A percentile compares a stretch with the other conserved stretches of the same genome.
Evolutionary conservation across 2,113 vertebrate genomes (phyloP).

Genomic region (Cyanoramphus novaezelandiae): DNA sequence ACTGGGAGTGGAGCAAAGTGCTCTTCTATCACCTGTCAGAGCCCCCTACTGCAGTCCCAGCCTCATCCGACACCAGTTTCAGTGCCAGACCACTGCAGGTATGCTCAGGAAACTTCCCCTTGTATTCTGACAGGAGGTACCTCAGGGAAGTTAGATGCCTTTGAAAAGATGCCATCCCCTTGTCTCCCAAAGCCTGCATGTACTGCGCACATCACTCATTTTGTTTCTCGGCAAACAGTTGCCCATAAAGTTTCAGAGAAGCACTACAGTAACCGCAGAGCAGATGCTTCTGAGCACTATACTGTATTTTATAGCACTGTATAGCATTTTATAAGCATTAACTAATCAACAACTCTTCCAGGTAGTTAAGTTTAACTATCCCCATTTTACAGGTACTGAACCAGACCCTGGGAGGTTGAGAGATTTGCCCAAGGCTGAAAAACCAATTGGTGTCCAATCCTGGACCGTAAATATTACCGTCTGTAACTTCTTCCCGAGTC

Average conservation of each 20-base stretch:
- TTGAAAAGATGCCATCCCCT: neutral
- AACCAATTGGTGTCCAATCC: neutral
- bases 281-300: neutral
- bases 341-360: conserved; percentile 43
- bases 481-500: neutral
- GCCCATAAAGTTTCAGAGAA: neutral
- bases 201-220: neutral
- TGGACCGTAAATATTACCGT: neutral
- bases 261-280: neutral
- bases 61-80: neutral
- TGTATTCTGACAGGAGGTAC: neutral
- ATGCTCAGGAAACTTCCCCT: neutral
- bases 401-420: neutral
- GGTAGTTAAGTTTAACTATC: conserved; percentile 51
- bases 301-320: conserved; percentile 29
- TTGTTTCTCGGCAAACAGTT: neutral
- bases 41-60: neutral
- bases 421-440: neutral
- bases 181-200: neutral
- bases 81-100: neutral
- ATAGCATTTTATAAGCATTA: conserved; percentile 47
- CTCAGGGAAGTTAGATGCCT: neutral
- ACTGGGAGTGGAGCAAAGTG: neutral
- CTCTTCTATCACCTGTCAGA: neutral
- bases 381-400: conserved; percentile 41